Base-by-base conservation (phyloP, 2,797 vertebrate species). In the Labeo calbasu region DNA sequence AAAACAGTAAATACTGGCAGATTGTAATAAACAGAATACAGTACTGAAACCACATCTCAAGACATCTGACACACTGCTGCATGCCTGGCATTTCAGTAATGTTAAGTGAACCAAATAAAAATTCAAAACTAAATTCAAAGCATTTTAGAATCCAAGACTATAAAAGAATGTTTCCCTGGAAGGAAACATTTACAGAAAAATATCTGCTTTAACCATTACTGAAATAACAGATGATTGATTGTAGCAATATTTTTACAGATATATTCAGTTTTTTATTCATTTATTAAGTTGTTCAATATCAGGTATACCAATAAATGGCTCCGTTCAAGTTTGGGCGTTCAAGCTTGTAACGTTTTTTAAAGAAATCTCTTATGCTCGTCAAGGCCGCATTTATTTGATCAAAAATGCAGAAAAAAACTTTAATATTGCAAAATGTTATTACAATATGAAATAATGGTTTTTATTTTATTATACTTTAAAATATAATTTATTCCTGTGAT, bases 41-140 rank as follows among this genome's bases (percentile, higher is more conserved):
- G 17, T 21, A 50, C 15, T 36, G 53, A 81, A 28, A 55, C 28
- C 69, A 25, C 48, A 65, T 73, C 55, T 55, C 14, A 25, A 55
- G 48, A 46, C 61, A 21, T 77, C 61, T 46, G 46, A 50, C 36
- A 53, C 5, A 28, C 40, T n/a, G 23, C 32, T n/a, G 36, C 17
- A 77, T 32, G 23, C 63, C 21, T 15, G 48, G 72, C 13, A 69
- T 69, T 69, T 51, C 36, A 68, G 73, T 7, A 17, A 83, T 55
- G 32, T 28, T 21, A 57, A 48, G 11, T 17, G 5, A 50, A 36
- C 7, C 32, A 11, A 46, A 40, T 14, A 5, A 57, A 68, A 51
- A 57, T 36, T 28, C 11, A 66, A 63, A 11, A 55, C 23, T 43
- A 68, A 21, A 55, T 68, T 51, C 61, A 46, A 46, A 69, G 17